Conservation (phyloP, 2,888 invertebrate species). For the Minunthozetes semirufus region DNA sequence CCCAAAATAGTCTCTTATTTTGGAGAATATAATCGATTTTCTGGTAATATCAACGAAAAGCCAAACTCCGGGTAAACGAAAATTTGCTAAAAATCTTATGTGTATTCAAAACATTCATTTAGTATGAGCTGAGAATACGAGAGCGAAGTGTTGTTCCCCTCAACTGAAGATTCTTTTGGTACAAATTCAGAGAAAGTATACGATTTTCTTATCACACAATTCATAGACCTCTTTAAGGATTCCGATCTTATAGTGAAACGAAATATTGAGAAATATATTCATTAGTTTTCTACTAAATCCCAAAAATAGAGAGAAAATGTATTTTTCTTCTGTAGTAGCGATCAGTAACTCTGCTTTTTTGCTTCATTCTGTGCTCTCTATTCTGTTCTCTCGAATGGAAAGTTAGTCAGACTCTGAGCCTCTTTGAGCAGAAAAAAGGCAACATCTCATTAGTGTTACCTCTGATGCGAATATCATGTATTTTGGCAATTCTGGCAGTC, state of each 20-base stretch:
- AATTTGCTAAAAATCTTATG: conserved; percentile 15
- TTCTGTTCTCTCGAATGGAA: no score
- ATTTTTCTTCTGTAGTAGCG: background rate
- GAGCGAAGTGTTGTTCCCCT: background rate
- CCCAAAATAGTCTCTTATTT: background rate
- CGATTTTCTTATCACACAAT: conserved; percentile 11
- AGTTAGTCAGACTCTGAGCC: no score
- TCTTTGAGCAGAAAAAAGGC: background rate
- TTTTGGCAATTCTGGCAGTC: conserved; percentile 4
- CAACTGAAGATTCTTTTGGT: background rate
- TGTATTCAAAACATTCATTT: conserved; percentile 21
- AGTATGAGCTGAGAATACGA: background rate
- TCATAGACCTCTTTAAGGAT: background rate
- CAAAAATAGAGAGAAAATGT: background rate
- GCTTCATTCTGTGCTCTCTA: no score
- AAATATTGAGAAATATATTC: conserved; percentile 7
- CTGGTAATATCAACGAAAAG: background rate
- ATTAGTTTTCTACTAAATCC: background rate
- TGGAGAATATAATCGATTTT: background rate
- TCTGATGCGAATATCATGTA: background rate
- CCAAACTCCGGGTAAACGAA: background rate
- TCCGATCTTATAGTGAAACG: background rate
- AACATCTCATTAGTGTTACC: conserved; percentile 25
- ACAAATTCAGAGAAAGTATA: background rate
- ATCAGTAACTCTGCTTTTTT: no score